These are phyloP conservation scores for Cerastoderma edule DNA, from an alignment of 2,888 invertebrate species.

Conservation along the genomic window DNA sequence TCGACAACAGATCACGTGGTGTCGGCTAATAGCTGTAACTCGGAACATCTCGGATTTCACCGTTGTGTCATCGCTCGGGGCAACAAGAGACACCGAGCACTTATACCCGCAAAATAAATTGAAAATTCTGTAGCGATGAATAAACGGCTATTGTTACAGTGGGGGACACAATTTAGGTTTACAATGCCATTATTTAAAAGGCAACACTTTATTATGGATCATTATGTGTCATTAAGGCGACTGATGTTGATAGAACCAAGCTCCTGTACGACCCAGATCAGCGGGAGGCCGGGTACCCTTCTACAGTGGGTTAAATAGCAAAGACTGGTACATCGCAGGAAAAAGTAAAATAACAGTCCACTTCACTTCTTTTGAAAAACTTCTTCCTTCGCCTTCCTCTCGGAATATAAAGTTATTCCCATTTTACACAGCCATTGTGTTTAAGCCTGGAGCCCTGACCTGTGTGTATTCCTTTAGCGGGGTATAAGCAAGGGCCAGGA, in stretches of 20 bases:
- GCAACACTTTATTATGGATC: conserved; percentile 22
- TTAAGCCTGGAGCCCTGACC: too few relatives aligned
- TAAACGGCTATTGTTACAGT: conserved; percentile 5
- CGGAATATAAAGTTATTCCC: too few relatives aligned
- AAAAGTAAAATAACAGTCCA: too few relatives aligned
- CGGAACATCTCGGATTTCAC: conserved; percentile 26
- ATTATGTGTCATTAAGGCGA: conserved; percentile 16
- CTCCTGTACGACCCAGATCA: not conserved
- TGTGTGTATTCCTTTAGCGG: not conserved
- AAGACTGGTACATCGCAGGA: too few relatives aligned
- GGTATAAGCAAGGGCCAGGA: not conserved
- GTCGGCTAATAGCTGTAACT: conserved; percentile 16
- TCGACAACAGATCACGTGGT: too few relatives aligned
- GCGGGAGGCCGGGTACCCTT: not conserved
- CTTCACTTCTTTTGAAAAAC: too few relatives aligned
- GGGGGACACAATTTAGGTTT: conserved; percentile 15
- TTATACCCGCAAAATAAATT: conserved; percentile 18
- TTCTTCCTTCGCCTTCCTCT: too few relatives aligned
- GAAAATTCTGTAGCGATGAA: conserved; percentile 15
- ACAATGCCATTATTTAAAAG: conserved; percentile 21
- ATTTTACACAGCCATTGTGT: too few relatives aligned
- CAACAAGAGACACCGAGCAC: conserved; percentile 12
- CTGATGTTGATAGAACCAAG: not conserved
- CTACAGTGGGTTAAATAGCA: too few relatives aligned
- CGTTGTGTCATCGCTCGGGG: conserved; percentile 21